These are phyloP conservation scores for Dermochelys coriacea DNA, from an alignment of 2,797 vertebrate genomes.

Conservation along the genomic window DNA sequence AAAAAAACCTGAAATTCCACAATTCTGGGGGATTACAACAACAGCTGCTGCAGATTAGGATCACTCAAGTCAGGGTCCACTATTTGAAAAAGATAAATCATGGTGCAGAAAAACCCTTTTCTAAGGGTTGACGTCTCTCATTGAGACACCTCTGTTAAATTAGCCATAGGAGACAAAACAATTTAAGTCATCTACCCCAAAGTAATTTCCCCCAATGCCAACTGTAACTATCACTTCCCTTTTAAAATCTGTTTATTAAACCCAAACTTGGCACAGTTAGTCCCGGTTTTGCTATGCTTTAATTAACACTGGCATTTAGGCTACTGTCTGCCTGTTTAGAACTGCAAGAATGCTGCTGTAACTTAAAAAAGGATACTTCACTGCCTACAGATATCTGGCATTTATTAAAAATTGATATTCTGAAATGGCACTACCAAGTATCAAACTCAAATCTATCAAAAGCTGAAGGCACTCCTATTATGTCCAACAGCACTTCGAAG, in stretches of 20 bases:
- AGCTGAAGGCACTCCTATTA: conserved; percentile 3
- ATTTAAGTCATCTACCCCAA: background rate
- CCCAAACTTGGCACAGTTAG: conserved; percentile 38
- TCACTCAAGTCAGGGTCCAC: background rate
- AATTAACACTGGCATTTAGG: conserved; percentile 54
- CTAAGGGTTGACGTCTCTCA: conserved; percentile 40
- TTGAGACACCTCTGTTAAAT: conserved; percentile 4
- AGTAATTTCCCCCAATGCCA: background rate
- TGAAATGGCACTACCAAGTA: conserved; percentile 13
- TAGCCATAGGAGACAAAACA: background rate
- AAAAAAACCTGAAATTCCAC: background rate
- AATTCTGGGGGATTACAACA: background rate
- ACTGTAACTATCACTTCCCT: background rate
- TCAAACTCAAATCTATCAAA: conserved; percentile 23
- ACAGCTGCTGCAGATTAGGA: background rate
- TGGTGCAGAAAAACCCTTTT: background rate
- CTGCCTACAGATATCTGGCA: background rate
- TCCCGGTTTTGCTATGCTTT: conserved; percentile 48
- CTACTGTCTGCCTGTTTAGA: conserved; percentile 43
- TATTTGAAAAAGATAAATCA: background rate
- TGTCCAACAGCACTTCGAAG: background rate
- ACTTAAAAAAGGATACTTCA: background rate
- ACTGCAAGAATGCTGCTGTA: background rate
- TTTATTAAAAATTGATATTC: background rate
- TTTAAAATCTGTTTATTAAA: conserved; percentile 49